Conservation (phyloP, 2,113 vertebrate genomes). For the Puffinus mauretanicus region DNA sequence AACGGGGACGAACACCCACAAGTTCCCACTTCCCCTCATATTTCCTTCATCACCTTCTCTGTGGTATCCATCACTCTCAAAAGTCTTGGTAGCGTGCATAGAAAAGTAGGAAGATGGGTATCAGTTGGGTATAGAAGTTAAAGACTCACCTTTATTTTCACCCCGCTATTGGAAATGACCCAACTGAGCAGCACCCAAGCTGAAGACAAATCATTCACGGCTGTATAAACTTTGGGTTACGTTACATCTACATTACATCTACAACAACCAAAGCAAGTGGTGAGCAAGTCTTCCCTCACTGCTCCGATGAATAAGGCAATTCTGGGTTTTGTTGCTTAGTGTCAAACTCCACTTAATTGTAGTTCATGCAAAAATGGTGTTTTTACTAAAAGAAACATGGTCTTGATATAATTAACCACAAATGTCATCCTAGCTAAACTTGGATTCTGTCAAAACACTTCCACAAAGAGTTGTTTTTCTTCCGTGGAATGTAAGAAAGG, state of each 20-base stretch:
- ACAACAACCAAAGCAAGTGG: background rate
- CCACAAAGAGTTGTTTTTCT: background rate
- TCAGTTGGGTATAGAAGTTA: background rate
- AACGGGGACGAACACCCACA: background rate
- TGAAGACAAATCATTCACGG: background rate
- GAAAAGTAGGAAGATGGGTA: background rate
- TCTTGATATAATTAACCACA: background rate
- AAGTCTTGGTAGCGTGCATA: rapidly evolving
- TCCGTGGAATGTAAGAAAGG: background rate
- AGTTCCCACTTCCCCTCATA: background rate
- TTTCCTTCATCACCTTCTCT: background rate
- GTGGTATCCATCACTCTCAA: background rate
- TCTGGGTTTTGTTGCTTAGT: background rate
- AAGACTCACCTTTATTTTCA: background rate
- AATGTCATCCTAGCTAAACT: background rate
- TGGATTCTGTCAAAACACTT: background rate
- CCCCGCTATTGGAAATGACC: background rate
- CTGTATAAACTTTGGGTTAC: background rate
- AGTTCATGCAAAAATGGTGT: background rate
- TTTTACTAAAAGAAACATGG: background rate
- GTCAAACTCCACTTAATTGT: background rate
- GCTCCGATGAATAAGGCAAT: background rate
- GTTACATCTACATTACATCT: background rate
- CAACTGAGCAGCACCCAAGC: background rate
- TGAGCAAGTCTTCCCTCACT: background rate